Evolutionary conservation across 1,140 invertebrate species (phyloP), one percentile per base, ranked within the genome.

Genomic region (Steinernema feltiae): DNA sequence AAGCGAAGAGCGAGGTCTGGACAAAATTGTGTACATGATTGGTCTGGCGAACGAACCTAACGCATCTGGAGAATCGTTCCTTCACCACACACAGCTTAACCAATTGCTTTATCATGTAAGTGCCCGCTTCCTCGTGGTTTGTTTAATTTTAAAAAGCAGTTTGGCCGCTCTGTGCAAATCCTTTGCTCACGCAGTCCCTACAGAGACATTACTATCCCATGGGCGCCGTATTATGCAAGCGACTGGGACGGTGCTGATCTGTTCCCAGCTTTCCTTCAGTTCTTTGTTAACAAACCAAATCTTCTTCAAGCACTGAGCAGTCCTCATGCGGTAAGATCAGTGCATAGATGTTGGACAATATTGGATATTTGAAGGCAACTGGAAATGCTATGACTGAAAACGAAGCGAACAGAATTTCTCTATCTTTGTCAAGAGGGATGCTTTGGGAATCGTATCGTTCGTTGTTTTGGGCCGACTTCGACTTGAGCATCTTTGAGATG

Each of bases 391-490:
- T 85, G 32, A 76, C 53, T 1, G 82, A 85, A 35, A 75, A 82
- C 18, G 53, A 71, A 1, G 75, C 74, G 1, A 79, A 85, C 30
- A 35, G 30, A 3, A 81, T 80, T n/a, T 72, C 80, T 1, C 75
- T 82, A 15, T 78, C 83, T 1, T 53, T 85, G 1, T 74, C 72
- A 31, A 29, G 83, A 53, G 74, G 79, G 29, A 79, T 72, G 17
- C 77, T 85, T 15, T 85, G 84, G 84, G 84, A 85, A 15, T 78
- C 82, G 7, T 85, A 86, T 70, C 74, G 84, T 31, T 77, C 81
- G 24, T 74, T 85, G 0, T 85, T 85, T 71, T 85, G 84, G 85
- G 72, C 83, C n/a, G 84, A 85, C 69, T 85, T 76, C 70, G 84
- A 85, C 69, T 72, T 85, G 27, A 82, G 76, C 15, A 76, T 85